A percentile compares a stretch with the other conserved stretches of the same genome.
Evolutionary conservation across 2,797 vertebrate genomes (phyloP).

Genomic region (Ctenosaura bakeri): DNA sequence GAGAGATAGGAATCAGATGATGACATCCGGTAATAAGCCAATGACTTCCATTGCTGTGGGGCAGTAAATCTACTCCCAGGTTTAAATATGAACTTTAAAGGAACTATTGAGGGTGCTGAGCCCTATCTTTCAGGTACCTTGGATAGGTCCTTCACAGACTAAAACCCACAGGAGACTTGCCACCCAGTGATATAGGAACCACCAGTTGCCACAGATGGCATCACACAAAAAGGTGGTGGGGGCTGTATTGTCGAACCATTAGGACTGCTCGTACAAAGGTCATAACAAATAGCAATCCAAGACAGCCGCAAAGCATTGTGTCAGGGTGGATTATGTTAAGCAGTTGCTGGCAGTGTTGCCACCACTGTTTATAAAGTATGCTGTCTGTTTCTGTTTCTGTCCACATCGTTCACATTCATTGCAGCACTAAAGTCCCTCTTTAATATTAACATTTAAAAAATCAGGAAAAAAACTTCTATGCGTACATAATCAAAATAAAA

Average conservation of each 20-base stretch:
- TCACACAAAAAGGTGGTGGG: fast-evolving
- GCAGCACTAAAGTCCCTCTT: constrained; percentile 31
- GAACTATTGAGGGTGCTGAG: no score
- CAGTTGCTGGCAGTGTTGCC: constrained; percentile 42
- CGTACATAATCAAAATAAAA: not conserved
- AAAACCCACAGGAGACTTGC: no score
- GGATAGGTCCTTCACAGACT: no score
- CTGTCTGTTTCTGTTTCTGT: constrained; percentile 53
- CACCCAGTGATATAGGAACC: no score
- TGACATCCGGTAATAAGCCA: fast-evolving
- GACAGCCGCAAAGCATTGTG: constrained; percentile 23
- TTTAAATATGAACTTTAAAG: no score
- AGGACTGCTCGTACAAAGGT: constrained; percentile 39
- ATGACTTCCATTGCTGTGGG: no score
- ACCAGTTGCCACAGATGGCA: not conserved
- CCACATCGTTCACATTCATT: constrained; percentile 51
- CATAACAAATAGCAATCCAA: constrained; percentile 26
- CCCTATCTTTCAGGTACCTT: no score
- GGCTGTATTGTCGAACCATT: constrained; percentile 38
- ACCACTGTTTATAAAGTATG: constrained; percentile 53
- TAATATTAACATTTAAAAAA: constrained; percentile 54
- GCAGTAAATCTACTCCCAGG: no score
- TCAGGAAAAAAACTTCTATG: constrained; percentile 23
- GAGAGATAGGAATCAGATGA: not conserved
- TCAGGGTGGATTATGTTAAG: constrained; percentile 38